A percentile compares a stretch with the other conserved stretches of the same genome.
phyloP scores from a whole-genome alignment of 2,888 invertebrate genomes.

The Oxytorus armatus region DNA sequence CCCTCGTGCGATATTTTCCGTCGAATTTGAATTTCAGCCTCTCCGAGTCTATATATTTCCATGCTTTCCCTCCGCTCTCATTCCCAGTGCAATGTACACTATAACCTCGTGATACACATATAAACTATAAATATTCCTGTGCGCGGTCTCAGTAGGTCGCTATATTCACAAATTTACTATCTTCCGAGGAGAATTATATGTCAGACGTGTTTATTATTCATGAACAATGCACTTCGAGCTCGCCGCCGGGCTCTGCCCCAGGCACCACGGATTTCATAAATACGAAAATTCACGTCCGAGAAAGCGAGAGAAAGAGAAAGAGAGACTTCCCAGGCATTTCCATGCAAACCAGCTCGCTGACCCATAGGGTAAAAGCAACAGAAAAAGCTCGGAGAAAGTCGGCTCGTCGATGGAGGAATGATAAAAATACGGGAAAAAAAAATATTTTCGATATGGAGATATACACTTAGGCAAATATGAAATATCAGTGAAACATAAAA shows the following conservation, averaged over 20 bases:
- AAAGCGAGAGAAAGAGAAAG: conserved; percentile 6
- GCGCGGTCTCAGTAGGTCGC: conserved; percentile 49
- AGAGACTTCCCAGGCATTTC: conserved; percentile 42
- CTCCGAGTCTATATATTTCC: conserved; percentile 52
- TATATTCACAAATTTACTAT: conserved; percentile 60
- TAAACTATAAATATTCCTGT: conserved; percentile 41
- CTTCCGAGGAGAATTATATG: conserved; percentile 62
- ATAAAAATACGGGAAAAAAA: conserved; percentile 31
- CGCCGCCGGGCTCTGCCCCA: conserved; percentile 31
- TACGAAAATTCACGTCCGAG: conserved; percentile 62
- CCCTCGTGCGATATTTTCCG: conserved; percentile 40
- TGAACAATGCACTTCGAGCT: conserved; percentile 68
- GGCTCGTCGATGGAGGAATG: conserved; percentile 29
- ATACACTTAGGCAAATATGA: not conserved
- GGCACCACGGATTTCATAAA: conserved; percentile 67
- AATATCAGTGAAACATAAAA: not conserved
- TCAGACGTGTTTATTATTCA: conserved; percentile 67
- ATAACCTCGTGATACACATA: conserved; percentile 46
- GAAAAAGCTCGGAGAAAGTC: conserved; percentile 17
- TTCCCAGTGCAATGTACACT: conserved; percentile 23
- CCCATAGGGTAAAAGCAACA: conserved; percentile 20
- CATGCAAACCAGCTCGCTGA: conserved; percentile 54
- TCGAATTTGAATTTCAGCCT: conserved; percentile 63
- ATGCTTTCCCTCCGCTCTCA: conserved; percentile 34
- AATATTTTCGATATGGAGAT: conserved; percentile 25